These are phyloP conservation scores for Galleria mellonella DNA, from an alignment of 1,140 invertebrate species.

Conservation along the genomic window DNA sequence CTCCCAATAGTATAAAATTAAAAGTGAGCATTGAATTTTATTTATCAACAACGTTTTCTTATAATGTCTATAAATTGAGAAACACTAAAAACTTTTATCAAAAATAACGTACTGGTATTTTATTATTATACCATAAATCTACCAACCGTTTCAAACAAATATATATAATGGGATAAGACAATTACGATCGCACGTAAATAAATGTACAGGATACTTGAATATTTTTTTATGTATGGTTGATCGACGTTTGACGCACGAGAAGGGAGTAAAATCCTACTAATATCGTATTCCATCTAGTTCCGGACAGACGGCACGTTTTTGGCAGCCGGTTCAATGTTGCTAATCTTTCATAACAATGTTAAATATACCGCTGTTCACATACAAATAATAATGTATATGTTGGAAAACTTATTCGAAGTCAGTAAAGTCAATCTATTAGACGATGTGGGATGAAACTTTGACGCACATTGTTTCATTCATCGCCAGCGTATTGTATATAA, in stretches of 20 bases:
- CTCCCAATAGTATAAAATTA: too few relatives aligned
- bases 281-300: conserved; percentile 33
- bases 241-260: conserved; percentile 14
- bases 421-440: conserved; percentile 18
- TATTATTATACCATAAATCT: too few relatives aligned
- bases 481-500: too few relatives aligned
- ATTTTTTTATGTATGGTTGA: not conserved
- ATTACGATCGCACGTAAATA: too few relatives aligned
- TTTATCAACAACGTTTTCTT: too few relatives aligned
- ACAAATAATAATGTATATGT: conserved; percentile 21
- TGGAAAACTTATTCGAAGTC: conserved; percentile 22
- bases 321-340: conserved; percentile 31
- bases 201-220: too few relatives aligned
- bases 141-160: too few relatives aligned
- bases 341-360: conserved; percentile 53
- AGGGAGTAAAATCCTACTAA: conserved; percentile 21
- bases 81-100: too few relatives aligned
- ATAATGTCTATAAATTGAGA: too few relatives aligned
- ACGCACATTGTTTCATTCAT: conserved; percentile 10
- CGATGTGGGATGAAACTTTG: conserved; percentile 6
- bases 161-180: too few relatives aligned
- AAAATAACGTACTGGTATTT: too few relatives aligned
- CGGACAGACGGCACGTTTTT: conserved; percentile 45
- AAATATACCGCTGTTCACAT: conserved; percentile 27
- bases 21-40: too few relatives aligned